phyloP scores from a whole-genome alignment of 1,140 invertebrate genomes.

The Sinella curviseta region DNA sequence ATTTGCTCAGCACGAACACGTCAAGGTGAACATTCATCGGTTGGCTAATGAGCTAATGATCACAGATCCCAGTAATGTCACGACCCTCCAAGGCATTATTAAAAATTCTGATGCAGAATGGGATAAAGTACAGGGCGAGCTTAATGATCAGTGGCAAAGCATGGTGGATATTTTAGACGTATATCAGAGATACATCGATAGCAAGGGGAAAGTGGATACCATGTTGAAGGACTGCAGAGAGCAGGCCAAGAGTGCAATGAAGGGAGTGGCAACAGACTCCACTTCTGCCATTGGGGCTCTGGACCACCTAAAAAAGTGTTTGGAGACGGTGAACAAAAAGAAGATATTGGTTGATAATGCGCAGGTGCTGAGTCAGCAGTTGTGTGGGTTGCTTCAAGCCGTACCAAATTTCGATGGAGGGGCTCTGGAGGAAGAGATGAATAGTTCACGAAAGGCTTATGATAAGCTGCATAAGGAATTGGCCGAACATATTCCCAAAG shows the following conservation, averaged over 20 bases:
- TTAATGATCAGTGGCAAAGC: conserved; percentile 67
- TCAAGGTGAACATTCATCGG: conserved; percentile 65
- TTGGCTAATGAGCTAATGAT: conserved; percentile 75
- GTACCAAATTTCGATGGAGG: conserved; percentile 28
- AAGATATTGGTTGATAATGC: conserved; percentile 70
- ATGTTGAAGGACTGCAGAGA: conserved; percentile 68
- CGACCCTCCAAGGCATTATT: conserved; percentile 74
- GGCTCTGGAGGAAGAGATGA: conserved; percentile 10
- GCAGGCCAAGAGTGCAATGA: conserved; percentile 60
- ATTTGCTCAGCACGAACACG: conserved; percentile 57
- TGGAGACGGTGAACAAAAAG: conserved; percentile 71
- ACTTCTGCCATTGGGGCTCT: conserved; percentile 64
- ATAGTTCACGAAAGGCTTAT: conserved; percentile 5
- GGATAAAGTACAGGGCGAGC: conserved; percentile 72
- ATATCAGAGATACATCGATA: conserved; percentile 74
- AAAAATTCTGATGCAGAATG: conserved; percentile 74
- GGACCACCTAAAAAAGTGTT: conserved; percentile 72
- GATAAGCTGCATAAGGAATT: conserved; percentile 30
- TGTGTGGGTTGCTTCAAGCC: conserved; percentile 43
- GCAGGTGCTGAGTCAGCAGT: conserved; percentile 48
- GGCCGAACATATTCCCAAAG: conserved; percentile 55
- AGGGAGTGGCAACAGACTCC: conserved; percentile 66
- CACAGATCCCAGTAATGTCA: conserved; percentile 75
- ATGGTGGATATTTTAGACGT: conserved; percentile 70
- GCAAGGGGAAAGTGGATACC: conserved; percentile 67